Evolutionary conservation across 2,113 vertebrate species (phyloP), one percentile per base, ranked within the genome.

Genomic region (Oceanodroma tethys): DNA sequence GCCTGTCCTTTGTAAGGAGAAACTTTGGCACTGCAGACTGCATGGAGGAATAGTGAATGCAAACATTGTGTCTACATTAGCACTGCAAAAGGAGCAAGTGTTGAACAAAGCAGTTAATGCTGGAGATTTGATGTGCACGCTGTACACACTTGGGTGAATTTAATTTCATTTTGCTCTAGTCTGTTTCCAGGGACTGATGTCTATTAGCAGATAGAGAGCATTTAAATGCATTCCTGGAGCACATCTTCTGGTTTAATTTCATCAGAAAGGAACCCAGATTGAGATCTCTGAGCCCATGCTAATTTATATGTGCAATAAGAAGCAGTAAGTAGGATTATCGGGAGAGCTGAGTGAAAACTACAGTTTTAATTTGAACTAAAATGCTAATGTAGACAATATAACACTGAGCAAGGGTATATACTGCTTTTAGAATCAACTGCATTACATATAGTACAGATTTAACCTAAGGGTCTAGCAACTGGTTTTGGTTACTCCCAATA

Each of bases 201-300:
- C 47, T 87, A 48, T 94, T 95, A 85, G 32, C 68, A 93, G 76
- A 91, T 53, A 86, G 53, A 87, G 62, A 75, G 36, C 47, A 82
- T 72, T 90, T 85, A 84, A 52, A 60, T 50, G 17, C 42, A 67
- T 7, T 92, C 15, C 7, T 78, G 50, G 79, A 91, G 42, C 67
- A 62, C 36, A 88, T 70, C 47, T 83, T 73, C 87, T 71, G 52
- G n/a, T 90, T 90, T 94, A 91, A 95, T 93, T 93, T 93, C 29
- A 85, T 75, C 78, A 71, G 56, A 81, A 90, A 59, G 34, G 17
- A 92, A 23, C n/a, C 23, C 7, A 5, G 81, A 70, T 71, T 91
- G 78, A 88, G 92, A 93, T 79, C 81, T 94, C 74, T 94, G 92
- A 90, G 73, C 70, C 73, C 21, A 21, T 59, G 36, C 9, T 93